Base-by-base conservation (phyloP, 2,797 vertebrate species). In the Lophotriccus pileatus region DNA sequence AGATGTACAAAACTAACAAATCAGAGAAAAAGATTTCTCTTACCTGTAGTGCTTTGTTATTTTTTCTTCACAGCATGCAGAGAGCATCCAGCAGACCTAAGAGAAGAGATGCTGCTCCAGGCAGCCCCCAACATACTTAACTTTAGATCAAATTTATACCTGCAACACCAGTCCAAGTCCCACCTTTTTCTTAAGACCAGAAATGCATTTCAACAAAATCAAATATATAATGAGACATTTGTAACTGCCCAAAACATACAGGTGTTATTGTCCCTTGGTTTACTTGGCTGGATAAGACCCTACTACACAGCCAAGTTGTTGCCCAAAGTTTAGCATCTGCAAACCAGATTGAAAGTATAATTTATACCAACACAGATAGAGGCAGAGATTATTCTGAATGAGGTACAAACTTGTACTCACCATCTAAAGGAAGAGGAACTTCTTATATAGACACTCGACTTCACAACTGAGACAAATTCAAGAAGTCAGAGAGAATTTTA, bases 11-110 rank as follows among this genome's bases (percentile, higher is more conserved):
- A 91, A 66, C 60, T 85, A 81, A 74, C 58, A 89, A 95, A 83
- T 60, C 12, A 58, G 34, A 87, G 58, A 34, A 69, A 88, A 86
- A 88, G 0, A 52, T 44, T 85, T 59, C 60, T 75, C 15, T 84
- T 74, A 90, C 72, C 78, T 66, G 23, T 24, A 77, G 53, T 0
- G 1, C 37, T 82, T 50, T 8, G 6, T 68, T 90, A 66, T 66
- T 97, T 95, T 87, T 77, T 30, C 55, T 84, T 93, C 87, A 91
- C 50, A 80, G 70, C 70, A 62, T 47, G 34, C 30, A 93, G 63
- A 69, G 39, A 86, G 52, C 60, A 87, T 46, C 17, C 4, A 28
- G 68, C n/a, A 78, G 84, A 77, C 43, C 10, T 16, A 66, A 94
- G 25, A 80, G 50, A 69, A 91, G 56, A 92, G 72, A 80, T 44